Conservation (phyloP, 2,797 vertebrate genomes). For the Scolopax bukidnonensis region DNA sequence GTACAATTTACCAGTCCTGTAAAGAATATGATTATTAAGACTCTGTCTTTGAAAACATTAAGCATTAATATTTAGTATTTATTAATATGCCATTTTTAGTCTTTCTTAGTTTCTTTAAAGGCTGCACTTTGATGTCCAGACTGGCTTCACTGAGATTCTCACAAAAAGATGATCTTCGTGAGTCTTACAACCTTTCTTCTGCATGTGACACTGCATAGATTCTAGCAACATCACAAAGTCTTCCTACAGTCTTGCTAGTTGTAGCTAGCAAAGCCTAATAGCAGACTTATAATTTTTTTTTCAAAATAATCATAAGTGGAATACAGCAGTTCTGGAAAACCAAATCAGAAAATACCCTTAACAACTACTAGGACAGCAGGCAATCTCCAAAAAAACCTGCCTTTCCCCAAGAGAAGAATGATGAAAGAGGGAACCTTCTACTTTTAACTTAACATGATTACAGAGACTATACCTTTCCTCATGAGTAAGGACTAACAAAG, state of each 20-base stretch:
- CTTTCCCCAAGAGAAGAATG: not conserved
- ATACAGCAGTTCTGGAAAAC: not conserved
- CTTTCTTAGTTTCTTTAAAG: not conserved
- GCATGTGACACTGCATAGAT: not conserved
- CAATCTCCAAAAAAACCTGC: not conserved
- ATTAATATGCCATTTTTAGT: not conserved
- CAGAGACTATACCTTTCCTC: not conserved
- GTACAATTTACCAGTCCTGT: not conserved
- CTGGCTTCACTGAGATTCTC: not conserved
- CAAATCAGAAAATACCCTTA: not conserved
- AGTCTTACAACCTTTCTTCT: not conserved
- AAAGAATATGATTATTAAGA: not conserved
- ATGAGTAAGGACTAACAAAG: not conserved
- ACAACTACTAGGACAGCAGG: not conserved
- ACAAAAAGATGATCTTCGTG: not conserved
- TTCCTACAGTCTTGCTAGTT: not conserved
- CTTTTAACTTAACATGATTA: not conserved
- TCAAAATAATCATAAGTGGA: not conserved
- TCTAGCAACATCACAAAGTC: not conserved
- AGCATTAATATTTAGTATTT: not conserved
- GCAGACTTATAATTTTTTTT: not conserved
- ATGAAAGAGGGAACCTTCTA: not conserved
- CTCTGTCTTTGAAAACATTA: not conserved
- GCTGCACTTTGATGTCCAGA: not conserved
- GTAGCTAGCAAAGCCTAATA: not conserved